Evolutionary conservation across 2,888 invertebrate genomes (phyloP).

Genomic region (Phrixothrix hirtus): DNA sequence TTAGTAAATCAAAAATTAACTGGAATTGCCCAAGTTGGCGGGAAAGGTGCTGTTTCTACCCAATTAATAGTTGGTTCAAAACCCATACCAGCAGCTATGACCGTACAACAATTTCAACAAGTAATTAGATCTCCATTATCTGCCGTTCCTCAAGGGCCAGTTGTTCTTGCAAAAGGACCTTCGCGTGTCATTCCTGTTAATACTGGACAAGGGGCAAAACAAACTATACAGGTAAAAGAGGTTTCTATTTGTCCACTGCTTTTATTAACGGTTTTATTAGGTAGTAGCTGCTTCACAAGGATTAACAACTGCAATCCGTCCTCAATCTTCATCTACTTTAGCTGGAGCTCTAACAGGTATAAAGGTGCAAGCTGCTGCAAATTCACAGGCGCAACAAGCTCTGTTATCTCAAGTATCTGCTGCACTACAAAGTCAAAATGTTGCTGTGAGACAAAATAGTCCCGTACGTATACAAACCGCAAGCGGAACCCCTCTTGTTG

Average conservation of each 20-base stretch:
- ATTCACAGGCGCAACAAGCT: slow-evolving; percentile 58
- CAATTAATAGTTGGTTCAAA: slow-evolving; percentile 73
- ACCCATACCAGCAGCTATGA: slow-evolving; percentile 65
- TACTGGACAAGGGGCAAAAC: slow-evolving; percentile 61
- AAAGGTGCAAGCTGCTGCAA: slow-evolving; percentile 55
- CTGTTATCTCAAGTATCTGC: slow-evolving; percentile 61
- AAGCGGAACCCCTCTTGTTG: slow-evolving; percentile 50
- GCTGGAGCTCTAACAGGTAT: slow-evolving; percentile 57
- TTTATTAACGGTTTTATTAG: too few relatives aligned
- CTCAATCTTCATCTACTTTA: slow-evolving; percentile 57
- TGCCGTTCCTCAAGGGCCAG: slow-evolving; percentile 59
- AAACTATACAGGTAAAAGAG: slow-evolving; percentile 63
- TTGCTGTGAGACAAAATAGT: slow-evolving; percentile 59
- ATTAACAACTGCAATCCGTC: slow-evolving; percentile 58
- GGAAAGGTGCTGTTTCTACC: slow-evolving; percentile 61
- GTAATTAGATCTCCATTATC: slow-evolving; percentile 59
- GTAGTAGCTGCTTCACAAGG: slow-evolving; percentile 63
- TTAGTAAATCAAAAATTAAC: slow-evolving; percentile 64
- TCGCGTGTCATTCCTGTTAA: slow-evolving; percentile 70
- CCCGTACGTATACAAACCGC: slow-evolving; percentile 65
- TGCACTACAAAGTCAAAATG: slow-evolving; percentile 59
- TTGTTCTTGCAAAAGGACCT: slow-evolving; percentile 65
- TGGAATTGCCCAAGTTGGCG: slow-evolving; percentile 60
- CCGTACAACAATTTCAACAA: slow-evolving; percentile 76
- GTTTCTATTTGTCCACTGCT: not conserved